Evolutionary conservation across 2,797 vertebrate species (phyloP).

Genomic region (Myripristis murdjan): DNA sequence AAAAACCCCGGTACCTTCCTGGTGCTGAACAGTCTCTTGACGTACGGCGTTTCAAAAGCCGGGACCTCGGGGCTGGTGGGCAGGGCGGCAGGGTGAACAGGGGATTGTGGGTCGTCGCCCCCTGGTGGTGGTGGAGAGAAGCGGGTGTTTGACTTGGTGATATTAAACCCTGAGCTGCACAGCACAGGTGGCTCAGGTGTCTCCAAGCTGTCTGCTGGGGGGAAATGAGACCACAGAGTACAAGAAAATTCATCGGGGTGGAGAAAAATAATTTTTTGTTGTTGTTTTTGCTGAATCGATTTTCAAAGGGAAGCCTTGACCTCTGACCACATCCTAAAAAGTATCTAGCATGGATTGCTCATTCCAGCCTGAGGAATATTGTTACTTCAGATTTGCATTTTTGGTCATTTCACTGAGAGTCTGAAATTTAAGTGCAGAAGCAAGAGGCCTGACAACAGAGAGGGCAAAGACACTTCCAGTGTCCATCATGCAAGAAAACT

Average conservation of each 20-base stretch:
- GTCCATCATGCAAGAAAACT: no score
- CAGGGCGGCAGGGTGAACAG: conserved; percentile 24
- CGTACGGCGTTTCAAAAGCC: conserved; percentile 82
- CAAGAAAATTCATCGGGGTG: neutral
- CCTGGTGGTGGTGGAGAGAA: conserved; percentile 43
- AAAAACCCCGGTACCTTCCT: conserved; percentile 73
- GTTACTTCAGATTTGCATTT: no score
- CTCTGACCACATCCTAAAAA: no score
- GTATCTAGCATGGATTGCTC: no score
- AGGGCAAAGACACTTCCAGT: no score
- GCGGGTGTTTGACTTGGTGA: conserved; percentile 66
- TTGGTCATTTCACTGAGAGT: no score
- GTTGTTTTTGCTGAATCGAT: no score
- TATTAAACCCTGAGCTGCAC: conserved; percentile 88
- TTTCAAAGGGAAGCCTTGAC: no score
- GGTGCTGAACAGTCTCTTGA: conserved; percentile 79
- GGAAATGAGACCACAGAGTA: conserved; percentile 2
- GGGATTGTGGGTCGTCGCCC: conserved; percentile 20
- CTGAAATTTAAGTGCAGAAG: no score
- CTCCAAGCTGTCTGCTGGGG: conserved; percentile 63
- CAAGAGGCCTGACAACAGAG: no score
- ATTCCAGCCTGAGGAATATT: no score
- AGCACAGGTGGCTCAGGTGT: conserved; percentile 88
- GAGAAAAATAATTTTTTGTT: no score
- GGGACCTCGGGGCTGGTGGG: conserved; percentile 77